Evolutionary conservation across 2,797 vertebrate genomes (phyloP), one percentile per base, ranked within the genome.

Genomic region (Nothura maculosa): DNA sequence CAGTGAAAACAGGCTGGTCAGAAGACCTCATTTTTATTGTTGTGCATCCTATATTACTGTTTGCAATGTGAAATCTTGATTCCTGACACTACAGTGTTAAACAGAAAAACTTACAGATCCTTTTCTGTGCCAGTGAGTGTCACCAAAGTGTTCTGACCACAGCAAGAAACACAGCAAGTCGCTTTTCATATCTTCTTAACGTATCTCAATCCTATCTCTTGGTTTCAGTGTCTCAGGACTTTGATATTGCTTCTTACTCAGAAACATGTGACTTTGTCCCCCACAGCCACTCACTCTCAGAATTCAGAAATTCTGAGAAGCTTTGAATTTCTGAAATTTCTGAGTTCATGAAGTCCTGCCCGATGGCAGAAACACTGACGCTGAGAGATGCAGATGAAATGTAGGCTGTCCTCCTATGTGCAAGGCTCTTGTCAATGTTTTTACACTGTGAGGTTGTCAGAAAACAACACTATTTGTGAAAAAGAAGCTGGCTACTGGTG

Each of bases 121-220:
- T 85, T 54, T 11, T 24, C 6, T 12, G 2, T 64, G 47, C 25
- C 32, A 32, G 48, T 72, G 69, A 11, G 69, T 81, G 1, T 83
- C 70, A 73, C 34, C 43, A 90, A 69, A 92, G 66, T 45, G 5
- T 55, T 52, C 34, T 63, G 21, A 73, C 87, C 30, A 48, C 89
- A 87, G 38, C 42, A 89, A 89, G 60, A 76, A 87, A 27, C 57
- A 64, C 16, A 85, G 66, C 55, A 88, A 38, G 57, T 82, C 89
- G 15, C 30, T 60, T 89, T 87, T 90, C 43, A 3, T 64, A 38
- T 81, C 47, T 87, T 42, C 66, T 38, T 66, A 69, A 0, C n/a
- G 9, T 58, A 54, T 66, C 62, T 89, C 34, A 40, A 30, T 85
- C 32, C 55, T 27, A n/a, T 70, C 30, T 85, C 78, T 36, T 60